Evolutionary conservation across 2,113 vertebrate genomes (phyloP).

Genomic region (Melierax canorus): DNA sequence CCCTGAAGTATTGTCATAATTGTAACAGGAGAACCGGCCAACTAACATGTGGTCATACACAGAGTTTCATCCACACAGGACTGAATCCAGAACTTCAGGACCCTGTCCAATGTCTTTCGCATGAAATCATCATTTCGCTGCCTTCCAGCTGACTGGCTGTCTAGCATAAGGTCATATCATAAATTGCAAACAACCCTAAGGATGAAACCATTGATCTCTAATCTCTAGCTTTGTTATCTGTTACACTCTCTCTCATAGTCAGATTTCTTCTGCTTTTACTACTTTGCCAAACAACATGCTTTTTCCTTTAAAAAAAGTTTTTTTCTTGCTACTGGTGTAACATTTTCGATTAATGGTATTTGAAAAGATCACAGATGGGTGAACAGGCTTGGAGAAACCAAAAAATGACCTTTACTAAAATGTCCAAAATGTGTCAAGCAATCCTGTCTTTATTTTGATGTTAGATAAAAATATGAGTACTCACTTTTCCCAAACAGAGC

Average conservation of each 20-base stretch:
- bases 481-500: background rate
- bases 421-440: background rate
- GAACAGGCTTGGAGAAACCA: background rate
- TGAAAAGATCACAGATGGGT: slow-evolving; percentile 20
- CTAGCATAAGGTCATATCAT: background rate
- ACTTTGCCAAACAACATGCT: background rate
- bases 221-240: background rate
- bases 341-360: background rate
- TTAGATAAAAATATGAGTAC: background rate
- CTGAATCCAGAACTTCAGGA: background rate
- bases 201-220: background rate
- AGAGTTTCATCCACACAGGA: background rate
- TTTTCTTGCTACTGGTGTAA: background rate
- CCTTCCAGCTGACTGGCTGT: background rate
- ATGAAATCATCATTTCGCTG: background rate
- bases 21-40: background rate
- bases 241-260: background rate
- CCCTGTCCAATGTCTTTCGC: background rate
- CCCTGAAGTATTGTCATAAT: background rate
- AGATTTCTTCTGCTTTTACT: background rate
- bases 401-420: background rate
- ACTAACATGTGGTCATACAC: too few species aligned
- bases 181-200: background rate
- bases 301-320: background rate
- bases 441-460: background rate